phyloP scores from a whole-genome alignment of 2,797 vertebrate species.

The Tauraco hartlaubi region DNA sequence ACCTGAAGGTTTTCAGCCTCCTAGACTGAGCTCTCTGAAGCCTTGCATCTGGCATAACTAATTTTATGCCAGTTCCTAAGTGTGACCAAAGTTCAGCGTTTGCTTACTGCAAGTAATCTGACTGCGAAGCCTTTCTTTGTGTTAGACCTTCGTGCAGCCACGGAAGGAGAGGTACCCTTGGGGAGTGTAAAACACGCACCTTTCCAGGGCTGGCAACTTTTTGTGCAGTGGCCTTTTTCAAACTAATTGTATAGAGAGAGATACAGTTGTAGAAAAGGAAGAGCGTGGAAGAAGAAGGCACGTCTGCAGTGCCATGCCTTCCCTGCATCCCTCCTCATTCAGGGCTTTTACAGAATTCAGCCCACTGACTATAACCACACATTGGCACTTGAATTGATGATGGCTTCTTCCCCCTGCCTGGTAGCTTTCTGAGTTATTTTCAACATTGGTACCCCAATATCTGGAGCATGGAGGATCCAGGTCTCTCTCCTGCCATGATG shows the following conservation, averaged over 20 bases:
- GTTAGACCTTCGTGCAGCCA: neutral
- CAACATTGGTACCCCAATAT: neutral
- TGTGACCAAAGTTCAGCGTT: neutral
- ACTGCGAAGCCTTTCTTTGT: neutral
- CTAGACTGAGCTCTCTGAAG: neutral
- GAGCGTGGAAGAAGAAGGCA: neutral
- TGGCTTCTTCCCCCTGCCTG: neutral
- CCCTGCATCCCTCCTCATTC: neutral
- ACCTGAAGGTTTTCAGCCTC: neutral
- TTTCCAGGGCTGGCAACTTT: neutral
- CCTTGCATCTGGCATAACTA: neutral
- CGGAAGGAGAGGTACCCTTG: neutral
- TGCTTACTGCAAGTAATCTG: neutral
- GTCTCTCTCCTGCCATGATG: neutral
- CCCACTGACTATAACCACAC: neutral
- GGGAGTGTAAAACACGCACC: neutral
- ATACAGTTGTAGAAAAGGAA: neutral
- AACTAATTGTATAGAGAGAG: neutral
- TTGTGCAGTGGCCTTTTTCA: neutral
- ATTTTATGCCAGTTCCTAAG: neutral
- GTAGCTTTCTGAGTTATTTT: neutral
- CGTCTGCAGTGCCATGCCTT: neutral
- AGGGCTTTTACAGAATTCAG: neutral
- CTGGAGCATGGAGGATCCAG: neutral
- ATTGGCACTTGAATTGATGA: fast-evolving